Base-by-base conservation (phyloP, 2,888 invertebrate genomes). In the Oscheius sp. region DNA sequence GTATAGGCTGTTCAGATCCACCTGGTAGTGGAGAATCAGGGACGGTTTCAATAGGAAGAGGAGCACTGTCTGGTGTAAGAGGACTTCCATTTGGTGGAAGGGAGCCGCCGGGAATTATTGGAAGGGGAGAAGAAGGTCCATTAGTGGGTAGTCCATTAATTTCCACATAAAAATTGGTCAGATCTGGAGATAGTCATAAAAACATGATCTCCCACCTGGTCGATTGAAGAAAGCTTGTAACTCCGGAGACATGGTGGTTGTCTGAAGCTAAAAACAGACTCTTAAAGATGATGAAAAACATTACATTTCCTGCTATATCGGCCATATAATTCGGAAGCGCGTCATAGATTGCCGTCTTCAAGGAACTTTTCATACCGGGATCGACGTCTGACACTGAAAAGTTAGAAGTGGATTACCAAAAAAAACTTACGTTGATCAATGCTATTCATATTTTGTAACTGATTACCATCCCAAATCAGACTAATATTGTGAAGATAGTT, bases 401-500 rank as follows among this genome's bases (percentile, higher is more conserved):
- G 3, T 32, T 2, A 9, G 14, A 44, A 33, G 2, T 38, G 20
- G 4, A 32, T 20, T 8, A 33, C 30, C 26, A n/a, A 30, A 26
- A 22, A 12, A 24, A 33, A 50, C 63, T 64, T 14, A 64, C 63
- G 9, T 2, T 17, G 20, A 24, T 64, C 32, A 30, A 64, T 50
- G 24, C 20, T 33, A 20, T 64, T 41, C 38, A 64, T 8, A 26
- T 64, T 50, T 3, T 14, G 24, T 1, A 64, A 8, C 9, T 49
- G 26, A 22, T 9, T 22, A 9, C 51, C 50, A 38, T 50, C 63
- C 26, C 51, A 50, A 17, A 26, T 50, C 24, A 64, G 51, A 14
- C 38, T 64, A 12, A 64, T 36, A 17, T 50, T 64, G n/a, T 44
- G 45, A 2, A 24, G 26, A 22, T 61, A 61, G n/a, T 61, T 54